A percentile compares a stretch with the other conserved stretches of the same genome.
These are phyloP conservation scores for Drosophila teissieri DNA, from an alignment of 1,140 invertebrate genomes.

Conservation along the genomic window DNA sequence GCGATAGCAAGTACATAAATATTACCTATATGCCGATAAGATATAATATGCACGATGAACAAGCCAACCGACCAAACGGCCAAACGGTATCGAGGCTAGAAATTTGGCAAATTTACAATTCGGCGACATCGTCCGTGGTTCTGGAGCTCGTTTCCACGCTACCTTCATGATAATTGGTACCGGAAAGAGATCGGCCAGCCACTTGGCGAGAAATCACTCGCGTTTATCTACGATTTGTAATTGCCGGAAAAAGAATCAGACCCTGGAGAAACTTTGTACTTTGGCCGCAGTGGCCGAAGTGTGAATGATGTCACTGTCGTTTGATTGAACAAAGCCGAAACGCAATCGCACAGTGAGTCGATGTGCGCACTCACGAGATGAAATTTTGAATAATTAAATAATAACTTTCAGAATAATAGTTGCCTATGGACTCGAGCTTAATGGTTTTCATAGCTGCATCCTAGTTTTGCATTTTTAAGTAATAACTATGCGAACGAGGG, in stretches of 20 bases:
- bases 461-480: no score
- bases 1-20: slow-evolving; percentile 32
- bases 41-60: slow-evolving; percentile 26
- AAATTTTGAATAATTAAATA: background rate
- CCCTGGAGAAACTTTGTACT: slow-evolving; percentile 35
- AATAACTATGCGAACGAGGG: no score
- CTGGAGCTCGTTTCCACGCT: background rate
- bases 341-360: slow-evolving; percentile 27
- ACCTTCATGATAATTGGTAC: background rate
- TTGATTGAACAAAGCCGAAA: slow-evolving; percentile 33
- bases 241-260: background rate
- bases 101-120: slow-evolving; percentile 12
- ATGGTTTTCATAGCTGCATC: no score
- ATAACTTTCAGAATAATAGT: no score
- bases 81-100: background rate
- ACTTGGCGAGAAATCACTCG: slow-evolving; percentile 4
- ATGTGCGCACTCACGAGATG: background rate
- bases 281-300: slow-evolving; percentile 30
- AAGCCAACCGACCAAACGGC: background rate
- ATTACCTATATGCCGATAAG: slow-evolving; percentile 26
- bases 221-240: slow-evolving; percentile 5
- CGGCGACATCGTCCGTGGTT: background rate
- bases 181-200: background rate
- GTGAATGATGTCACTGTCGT: slow-evolving; percentile 48
- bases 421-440: no score